phyloP scores from a whole-genome alignment of 2,797 vertebrate species.

The Nyctalus aviator region DNA sequence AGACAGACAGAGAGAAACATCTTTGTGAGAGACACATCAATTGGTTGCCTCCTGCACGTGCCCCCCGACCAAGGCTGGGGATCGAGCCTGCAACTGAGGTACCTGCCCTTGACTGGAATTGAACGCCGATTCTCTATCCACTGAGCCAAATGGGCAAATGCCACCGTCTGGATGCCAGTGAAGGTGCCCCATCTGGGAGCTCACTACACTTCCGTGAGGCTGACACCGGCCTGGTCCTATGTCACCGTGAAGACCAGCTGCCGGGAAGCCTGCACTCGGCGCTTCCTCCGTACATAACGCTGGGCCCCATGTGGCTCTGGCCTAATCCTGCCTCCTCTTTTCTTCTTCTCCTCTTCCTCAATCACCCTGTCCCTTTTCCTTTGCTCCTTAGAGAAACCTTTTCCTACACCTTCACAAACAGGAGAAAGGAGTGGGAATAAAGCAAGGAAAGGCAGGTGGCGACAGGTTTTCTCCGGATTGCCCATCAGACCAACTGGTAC shows the following conservation, averaged over 20 bases:
- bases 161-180: rapidly evolving
- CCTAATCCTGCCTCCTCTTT: background rate
- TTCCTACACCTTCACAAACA: background rate
- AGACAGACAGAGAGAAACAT: too few relatives aligned
- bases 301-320: rapidly evolving
- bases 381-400: background rate
- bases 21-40: too few relatives aligned
- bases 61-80: too few relatives aligned
- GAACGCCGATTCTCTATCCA: too few relatives aligned
- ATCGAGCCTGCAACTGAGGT: too few relatives aligned
- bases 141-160: background rate
- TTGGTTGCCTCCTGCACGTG: too few relatives aligned
- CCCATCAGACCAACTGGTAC: background rate
- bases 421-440: background rate
- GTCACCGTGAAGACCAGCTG: background rate
- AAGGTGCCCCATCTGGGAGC: too few relatives aligned
- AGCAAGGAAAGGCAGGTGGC: background rate
- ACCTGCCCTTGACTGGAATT: too few relatives aligned
- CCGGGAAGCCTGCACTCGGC: rapidly evolving
- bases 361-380: background rate
- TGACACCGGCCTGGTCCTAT: rapidly evolving
- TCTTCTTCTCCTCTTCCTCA: background rate
- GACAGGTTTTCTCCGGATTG: background rate
- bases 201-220: background rate
- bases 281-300: background rate